Base-by-base conservation (phyloP, 1,140 invertebrate genomes). In the Drosophila orosa region DNA sequence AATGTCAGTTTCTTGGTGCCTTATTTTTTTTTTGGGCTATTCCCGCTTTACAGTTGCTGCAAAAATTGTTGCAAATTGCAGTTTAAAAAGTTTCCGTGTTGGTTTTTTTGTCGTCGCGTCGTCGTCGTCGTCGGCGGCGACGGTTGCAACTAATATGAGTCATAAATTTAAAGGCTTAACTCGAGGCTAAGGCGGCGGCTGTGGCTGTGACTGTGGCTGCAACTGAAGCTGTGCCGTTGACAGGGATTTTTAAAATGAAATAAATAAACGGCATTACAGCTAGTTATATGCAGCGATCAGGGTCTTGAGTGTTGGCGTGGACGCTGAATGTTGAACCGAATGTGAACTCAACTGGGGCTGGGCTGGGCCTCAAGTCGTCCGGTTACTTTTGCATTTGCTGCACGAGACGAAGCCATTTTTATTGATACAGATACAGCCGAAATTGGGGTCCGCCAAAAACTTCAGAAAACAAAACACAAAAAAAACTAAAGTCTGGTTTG, bases 31-130 rank as follows among this genome's bases (percentile, higher is more conserved):
- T 74, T 62, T 81, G 57, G 33, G 63, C 47, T 58, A 57, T 58
- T 54, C 45, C 66, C 40, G 66, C 58, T 81, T 79, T 73, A 59
- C 73, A 63, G 59, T 89, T 74, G 80, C 80, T 35, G 61, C 62
- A 67, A 74, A 89, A 87, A 89, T 80, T 74, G 84, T 69, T 84
- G 84, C 84, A 89, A 89, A 89, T 89, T 89, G 85, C 80, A 71
- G 68, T 80, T 80, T 87, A 89, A 86, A 86, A 87, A 78, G 84
- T 86, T 78, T 86, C 83, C 83, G 83, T 83, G 79, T 86, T 86
- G 74, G 69, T 61, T 80, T 83, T 66, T 68, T 60, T 57, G 22
- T 33, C 25, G 62, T 45, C 44, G 42, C 72, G 48, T 29, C 37
- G 55, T n/a, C 39, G 63, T 9, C 27, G 67, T 15, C 7, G 42